phyloP scores from a whole-genome alignment of 1,140 invertebrate genomes.

The Camponotus pennsylvanicus region DNA sequence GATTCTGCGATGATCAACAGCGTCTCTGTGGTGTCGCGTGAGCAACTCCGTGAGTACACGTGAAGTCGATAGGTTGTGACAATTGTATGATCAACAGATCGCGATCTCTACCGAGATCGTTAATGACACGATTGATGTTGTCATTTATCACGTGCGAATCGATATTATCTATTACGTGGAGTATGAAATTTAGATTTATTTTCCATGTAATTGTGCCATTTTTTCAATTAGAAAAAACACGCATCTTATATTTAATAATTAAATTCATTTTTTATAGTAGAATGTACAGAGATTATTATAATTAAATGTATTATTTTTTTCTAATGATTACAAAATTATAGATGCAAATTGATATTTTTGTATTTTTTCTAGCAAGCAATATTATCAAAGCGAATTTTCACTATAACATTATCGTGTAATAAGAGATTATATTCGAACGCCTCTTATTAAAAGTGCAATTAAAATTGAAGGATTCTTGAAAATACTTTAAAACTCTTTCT shows the following conservation, averaged over 20 bases:
- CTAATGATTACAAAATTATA: background rate
- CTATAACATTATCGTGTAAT: background rate
- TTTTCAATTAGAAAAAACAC: background rate
- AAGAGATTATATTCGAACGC: background rate
- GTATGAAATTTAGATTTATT: background rate
- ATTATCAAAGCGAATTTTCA: background rate
- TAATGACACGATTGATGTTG: conserved; percentile 23
- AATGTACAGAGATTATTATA: background rate
- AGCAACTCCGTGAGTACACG: conserved; percentile 41
- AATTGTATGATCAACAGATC: conserved; percentile 17
- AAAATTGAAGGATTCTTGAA: background rate
- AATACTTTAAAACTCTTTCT: background rate
- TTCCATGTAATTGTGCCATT: background rate
- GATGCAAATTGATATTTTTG: background rate
- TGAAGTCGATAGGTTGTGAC: conserved; percentile 13
- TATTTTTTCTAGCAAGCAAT: background rate
- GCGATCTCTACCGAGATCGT: conserved; percentile 5
- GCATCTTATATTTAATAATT: background rate
- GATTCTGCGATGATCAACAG: conserved; percentile 19
- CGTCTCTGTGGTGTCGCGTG: conserved; percentile 18
- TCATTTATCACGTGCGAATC: conserved; percentile 12
- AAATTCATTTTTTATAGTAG: background rate
- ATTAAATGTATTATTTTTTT: conserved; percentile 13
- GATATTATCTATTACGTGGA: background rate
- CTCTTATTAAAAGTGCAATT: conserved; percentile 3